A percentile compares a stretch with the other conserved stretches of the same genome.
These are phyloP conservation scores for Heterodera schachtii DNA, from an alignment of 1,140 invertebrate species.

Conservation along the genomic window DNA sequence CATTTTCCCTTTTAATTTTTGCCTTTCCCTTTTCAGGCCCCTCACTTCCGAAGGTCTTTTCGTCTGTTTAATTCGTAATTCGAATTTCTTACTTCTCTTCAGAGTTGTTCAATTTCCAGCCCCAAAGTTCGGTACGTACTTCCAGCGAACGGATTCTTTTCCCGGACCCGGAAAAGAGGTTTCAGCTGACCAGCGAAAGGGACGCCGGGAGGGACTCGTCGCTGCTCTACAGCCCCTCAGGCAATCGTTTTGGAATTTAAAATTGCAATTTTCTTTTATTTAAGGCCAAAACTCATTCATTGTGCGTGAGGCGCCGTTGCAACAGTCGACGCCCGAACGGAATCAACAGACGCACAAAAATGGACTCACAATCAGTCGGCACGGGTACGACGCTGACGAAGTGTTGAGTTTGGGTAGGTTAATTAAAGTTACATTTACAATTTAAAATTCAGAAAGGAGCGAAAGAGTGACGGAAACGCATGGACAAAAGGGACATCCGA, in stretches of 20 bases:
- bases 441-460: constrained; percentile 38
- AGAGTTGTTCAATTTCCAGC: constrained; percentile 17
- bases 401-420: constrained; percentile 32
- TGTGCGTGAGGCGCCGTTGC: constrained; percentile 28
- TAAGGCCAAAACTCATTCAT: constrained; percentile 27
- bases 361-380: constrained; percentile 49
- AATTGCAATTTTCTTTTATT: constrained; percentile 18
- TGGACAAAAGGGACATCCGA: constrained; percentile 45
- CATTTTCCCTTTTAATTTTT: not conserved
- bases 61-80: not conserved
- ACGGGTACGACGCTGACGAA: constrained; percentile 63
- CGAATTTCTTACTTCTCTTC: not conserved
- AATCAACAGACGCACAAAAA: constrained; percentile 23
- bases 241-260: not conserved
- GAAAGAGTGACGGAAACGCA: constrained; percentile 60
- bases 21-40: not conserved
- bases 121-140: constrained; percentile 15
- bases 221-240: constrained; percentile 43
- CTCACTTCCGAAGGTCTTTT: constrained; percentile 14
- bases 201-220: constrained; percentile 57
- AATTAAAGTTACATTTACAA: not conserved
- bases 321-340: constrained; percentile 27
- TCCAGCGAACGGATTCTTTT: constrained; percentile 38
- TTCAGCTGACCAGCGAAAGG: constrained; percentile 58
- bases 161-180: constrained; percentile 37